phyloP scores from a whole-genome alignment of 2,113 vertebrate genomes.

The Burhinus bistriatus region DNA sequence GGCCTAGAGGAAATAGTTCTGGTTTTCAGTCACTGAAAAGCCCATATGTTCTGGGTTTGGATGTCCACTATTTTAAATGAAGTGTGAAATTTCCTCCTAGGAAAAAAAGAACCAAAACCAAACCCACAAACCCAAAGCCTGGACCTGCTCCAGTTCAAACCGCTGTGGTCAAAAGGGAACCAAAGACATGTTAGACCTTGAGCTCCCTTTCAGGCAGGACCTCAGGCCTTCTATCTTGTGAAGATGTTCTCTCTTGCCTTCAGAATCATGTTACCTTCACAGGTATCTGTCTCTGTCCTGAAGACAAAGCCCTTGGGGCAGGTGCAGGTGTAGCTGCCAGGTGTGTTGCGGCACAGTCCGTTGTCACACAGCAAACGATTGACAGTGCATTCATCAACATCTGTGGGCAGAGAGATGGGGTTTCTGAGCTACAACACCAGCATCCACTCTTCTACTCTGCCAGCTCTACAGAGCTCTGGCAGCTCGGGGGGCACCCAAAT shows the following conservation, averaged over 20 bases:
- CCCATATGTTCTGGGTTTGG: not conserved
- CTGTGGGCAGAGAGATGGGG: slow-evolving; percentile 63
- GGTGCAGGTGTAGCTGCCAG: slow-evolving; percentile 93
- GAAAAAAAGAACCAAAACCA: not conserved
- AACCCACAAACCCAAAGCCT: not conserved
- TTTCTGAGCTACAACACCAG: not conserved
- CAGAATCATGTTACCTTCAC: slow-evolving; percentile 82
- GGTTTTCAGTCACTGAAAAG: not conserved
- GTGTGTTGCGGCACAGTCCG: slow-evolving; percentile 92
- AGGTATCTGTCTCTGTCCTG: slow-evolving; percentile 92
- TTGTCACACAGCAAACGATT: slow-evolving; percentile 95
- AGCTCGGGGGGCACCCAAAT: not conserved
- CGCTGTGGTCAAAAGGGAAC: not conserved
- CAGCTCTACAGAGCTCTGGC: not conserved
- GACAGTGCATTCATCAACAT: slow-evolving; percentile 94
- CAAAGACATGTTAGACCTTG: not conserved
- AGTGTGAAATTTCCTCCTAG: not conserved
- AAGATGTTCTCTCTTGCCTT: not conserved
- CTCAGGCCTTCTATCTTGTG: not conserved
- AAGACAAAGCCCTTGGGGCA: slow-evolving; percentile 95
- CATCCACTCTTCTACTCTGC: fast-evolving
- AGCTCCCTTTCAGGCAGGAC: not conserved
- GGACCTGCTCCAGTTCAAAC: not conserved
- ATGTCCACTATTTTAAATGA: not conserved
- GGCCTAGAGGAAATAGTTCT: not conserved